These are phyloP conservation scores for Tetropium fuscum DNA, from an alignment of 2,888 invertebrate genomes.

Conservation along the genomic window DNA sequence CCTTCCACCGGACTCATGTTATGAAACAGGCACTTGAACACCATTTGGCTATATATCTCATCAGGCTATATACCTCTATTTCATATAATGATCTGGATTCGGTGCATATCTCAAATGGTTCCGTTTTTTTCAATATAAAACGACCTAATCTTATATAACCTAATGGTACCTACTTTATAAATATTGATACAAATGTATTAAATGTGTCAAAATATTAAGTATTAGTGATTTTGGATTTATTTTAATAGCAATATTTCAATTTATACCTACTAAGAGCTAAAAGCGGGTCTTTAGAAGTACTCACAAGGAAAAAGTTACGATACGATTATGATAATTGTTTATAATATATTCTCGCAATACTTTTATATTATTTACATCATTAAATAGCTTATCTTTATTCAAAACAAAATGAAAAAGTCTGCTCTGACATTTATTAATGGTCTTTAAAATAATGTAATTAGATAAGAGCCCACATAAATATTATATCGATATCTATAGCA, in stretches of 20 bases:
- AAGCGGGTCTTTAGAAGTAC: conserved; percentile 7
- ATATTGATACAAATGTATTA: no score
- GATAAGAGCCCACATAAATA: conserved; percentile 34
- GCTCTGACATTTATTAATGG: conserved; percentile 44
- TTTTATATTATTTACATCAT: conserved; percentile 24
- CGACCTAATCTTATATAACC: no score
- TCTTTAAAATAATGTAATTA: conserved; percentile 40
- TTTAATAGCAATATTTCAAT: conserved; percentile 2
- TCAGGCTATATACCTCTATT: no score
- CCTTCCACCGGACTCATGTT: no score
- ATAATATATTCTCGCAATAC: conserved; percentile 25
- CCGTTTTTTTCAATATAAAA: no score
- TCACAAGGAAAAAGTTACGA: conserved; percentile 10
- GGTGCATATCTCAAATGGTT: no score
- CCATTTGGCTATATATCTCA: no score
- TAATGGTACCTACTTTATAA: no score
- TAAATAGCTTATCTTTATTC: conserved; percentile 31
- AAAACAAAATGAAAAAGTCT: conserved; percentile 34
- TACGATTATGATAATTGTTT: conserved; percentile 22
- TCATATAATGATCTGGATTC: no score
- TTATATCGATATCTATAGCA: conserved; percentile 10
- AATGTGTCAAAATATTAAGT: no score
- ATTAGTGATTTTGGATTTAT: no score
- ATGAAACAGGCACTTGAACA: no score
- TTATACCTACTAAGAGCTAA: conserved; percentile 12